Percentiles rank a stretch among this genome's conserved stretches.
phyloP scores from a whole-genome alignment of 2,888 invertebrate species.

The Azorinus chamasolen region DNA sequence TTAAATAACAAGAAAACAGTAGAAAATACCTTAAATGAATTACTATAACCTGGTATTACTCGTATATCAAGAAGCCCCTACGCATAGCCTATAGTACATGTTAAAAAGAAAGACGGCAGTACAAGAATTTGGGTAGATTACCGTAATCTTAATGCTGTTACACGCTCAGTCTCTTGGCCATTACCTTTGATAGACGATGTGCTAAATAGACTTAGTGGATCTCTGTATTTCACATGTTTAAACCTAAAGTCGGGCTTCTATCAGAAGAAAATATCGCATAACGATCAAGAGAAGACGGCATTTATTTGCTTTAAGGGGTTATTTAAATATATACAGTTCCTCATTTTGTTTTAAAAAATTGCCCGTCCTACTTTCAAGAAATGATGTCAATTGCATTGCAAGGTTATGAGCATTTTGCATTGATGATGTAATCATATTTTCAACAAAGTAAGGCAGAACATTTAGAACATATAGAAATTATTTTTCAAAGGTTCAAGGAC shows the following conservation, averaged over 20 bases:
- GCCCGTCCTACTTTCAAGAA: conserved; percentile 37
- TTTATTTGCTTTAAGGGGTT: conserved; percentile 46
- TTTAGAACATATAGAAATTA: neutral
- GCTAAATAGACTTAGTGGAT: conserved; percentile 32
- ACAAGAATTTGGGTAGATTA: conserved; percentile 44
- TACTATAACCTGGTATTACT: conserved; percentile 52
- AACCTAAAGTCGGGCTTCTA: conserved; percentile 55
- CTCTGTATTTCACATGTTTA: conserved; percentile 42
- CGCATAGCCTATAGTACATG: conserved; percentile 46
- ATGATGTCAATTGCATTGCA: conserved; percentile 45
- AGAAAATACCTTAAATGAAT: conserved; percentile 25
- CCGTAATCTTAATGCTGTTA: conserved; percentile 29
- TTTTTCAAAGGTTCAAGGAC: conserved; percentile 9
- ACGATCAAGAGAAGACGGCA: conserved; percentile 47
- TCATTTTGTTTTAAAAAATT: conserved; percentile 50
- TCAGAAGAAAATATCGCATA: conserved; percentile 35
- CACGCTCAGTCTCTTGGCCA: conserved; percentile 37
- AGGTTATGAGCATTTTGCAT: conserved; percentile 40
- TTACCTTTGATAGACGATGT: conserved; percentile 51
- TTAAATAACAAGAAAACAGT: conserved; percentile 21
- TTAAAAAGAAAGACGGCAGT: conserved; percentile 36
- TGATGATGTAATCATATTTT: conserved; percentile 4
- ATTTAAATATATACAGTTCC: conserved; percentile 45
- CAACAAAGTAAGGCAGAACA: neutral
- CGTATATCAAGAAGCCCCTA: conserved; percentile 42